These are phyloP conservation scores for Thripadectes ignobilis DNA, from an alignment of 2,797 vertebrate genomes.

Conservation along the genomic window DNA sequence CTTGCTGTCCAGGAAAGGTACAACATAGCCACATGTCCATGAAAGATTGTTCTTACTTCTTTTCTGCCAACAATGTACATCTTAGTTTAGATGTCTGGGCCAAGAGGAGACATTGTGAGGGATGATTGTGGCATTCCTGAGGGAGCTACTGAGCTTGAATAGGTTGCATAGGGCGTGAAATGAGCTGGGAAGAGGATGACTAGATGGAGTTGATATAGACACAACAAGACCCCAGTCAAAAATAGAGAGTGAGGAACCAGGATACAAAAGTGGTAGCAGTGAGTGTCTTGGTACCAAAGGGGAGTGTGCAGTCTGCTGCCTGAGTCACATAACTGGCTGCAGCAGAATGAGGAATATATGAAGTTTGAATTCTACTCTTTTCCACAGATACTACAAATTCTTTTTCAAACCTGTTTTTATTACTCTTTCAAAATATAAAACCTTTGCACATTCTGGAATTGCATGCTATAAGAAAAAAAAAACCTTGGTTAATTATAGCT, in stretches of 20 bases:
- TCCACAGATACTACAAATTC: too few relatives aligned
- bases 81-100: not conserved
- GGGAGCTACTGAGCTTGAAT: not conserved
- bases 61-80: not conserved
- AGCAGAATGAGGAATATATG: not conserved
- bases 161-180: not conserved
- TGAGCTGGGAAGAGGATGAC: not conserved
- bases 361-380: not conserved
- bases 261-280: not conserved
- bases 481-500: fast-evolving
- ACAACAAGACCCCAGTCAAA: not conserved
- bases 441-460: not conserved
- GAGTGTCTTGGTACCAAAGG: not conserved
- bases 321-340: not conserved
- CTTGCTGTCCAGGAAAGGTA: not conserved
- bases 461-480: not conserved
- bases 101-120: not conserved
- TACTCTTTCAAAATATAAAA: not conserved
- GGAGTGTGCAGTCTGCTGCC: not conserved
- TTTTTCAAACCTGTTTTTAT: not conserved
- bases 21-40: fast-evolving
- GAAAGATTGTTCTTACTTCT: not conserved
- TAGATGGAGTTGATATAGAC: not conserved
- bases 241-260: not conserved
- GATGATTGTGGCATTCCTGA: not conserved